Base-by-base conservation (phyloP, 30 jellyfish, hydroid and myxozoan species). In the Pelagia noctiluca region DNA sequence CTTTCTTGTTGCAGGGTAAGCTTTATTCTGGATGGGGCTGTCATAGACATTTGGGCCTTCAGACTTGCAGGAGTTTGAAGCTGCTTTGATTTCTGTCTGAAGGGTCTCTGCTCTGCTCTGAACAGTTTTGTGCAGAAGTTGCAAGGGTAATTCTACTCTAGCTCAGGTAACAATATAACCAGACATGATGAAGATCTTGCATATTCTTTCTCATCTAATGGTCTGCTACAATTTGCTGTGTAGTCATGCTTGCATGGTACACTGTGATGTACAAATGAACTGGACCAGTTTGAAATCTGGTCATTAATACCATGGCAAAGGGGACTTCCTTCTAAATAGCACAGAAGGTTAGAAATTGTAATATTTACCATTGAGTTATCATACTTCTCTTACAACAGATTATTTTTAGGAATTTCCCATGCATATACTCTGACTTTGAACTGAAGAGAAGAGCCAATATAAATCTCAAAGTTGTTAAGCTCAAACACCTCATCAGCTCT, bases 1-100 rank as follows among this genome's bases (percentile, higher is more conserved):
- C 96, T 88, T 30, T 57, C 37, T 29, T 68, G 72, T 52, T 83
- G 96, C 49, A 89, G 10, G 5, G 96, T 81, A 13, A 75, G 80
- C 53, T 60, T 78, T 35, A 86, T 32, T 38, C 89, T 63, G 24
- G 35, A n/a, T 66, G 96, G 38, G 1, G 92, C 34, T 67, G 96
- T 87, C 21, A 35, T 28, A 4, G 88, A 34, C 24, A 87, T 50
- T 28, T 82, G 93, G 31, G 90, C 96, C 32, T 74, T 86, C 25
- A 86, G 68, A 26, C 68, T 74, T 0, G 96, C 90, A 8, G 96
- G 74, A 34, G 37, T 81, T 25, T 53, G 42, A 13, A 66, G 19
- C 18, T 31, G 48, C 52, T 29, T 35, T 16, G 68, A 30, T 5
- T 23, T 62, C 47, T 63, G 69, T 78, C 32, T 78, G 23, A n/a